Evolutionary conservation across 1,140 invertebrate genomes (phyloP), one percentile per base, ranked within the genome.

Genomic region (Cyrtorhinus lividipennis): DNA sequence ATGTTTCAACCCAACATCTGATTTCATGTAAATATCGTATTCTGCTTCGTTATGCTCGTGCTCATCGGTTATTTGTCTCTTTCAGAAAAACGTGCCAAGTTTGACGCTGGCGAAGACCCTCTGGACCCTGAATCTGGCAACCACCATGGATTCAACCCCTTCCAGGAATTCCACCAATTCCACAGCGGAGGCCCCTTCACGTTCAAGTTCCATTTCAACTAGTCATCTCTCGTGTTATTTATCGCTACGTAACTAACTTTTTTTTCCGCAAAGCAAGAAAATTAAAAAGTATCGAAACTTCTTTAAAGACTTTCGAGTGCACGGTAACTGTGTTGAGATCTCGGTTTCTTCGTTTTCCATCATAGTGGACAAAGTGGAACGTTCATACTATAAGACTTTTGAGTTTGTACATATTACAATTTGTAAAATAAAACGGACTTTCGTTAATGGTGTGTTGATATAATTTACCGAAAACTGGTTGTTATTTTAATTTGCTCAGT

Each of bases 191-290:
- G 83, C 68, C 88, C 87, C 71, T 96, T 95, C 81, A 89, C 94
- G 70, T 99, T 98, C 74, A 94, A 94, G 77, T 98, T 98, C 78
- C 90, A 97, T 73, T 98, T 90, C 72, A 88, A 89, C 75, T 88
- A 75, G 48, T 53, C 48, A 53, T 10, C 5, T 20, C 20, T 22
- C 48, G 5, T 15, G 3, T 5, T 13, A 53, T 38, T 38, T 38
- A 15, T 38, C 30, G 5, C 30, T 15, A 15, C 30, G 15, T 38
- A 38, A 38, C 48, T 5, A 22, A 53, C 48, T 53, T 38, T 38
- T 38, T 5, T 38, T 15, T 15, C 30, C 30, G 30, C 30, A 38
- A 8, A 38, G 15, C 48, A 12, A 22, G 20, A 10, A 13, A 13
- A 15, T 53, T 5, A 53, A 53, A 15, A 53, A 10, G 13, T 10